Conservation (phyloP, 2,888 invertebrate genomes). For the Hemistola chrysoprasaria region DNA sequence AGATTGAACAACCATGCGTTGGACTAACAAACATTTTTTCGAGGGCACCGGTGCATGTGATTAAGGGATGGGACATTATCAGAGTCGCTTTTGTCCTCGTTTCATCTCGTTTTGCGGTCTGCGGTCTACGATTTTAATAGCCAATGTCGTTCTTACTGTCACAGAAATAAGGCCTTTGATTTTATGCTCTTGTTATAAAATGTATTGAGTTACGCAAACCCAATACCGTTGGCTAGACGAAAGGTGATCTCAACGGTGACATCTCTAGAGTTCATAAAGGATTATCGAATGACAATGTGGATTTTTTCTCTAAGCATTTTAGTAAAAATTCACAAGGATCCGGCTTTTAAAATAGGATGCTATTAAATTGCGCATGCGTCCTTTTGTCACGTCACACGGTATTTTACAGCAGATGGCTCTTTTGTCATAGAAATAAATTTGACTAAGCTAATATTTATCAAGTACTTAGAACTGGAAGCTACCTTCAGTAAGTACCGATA, state of each 20-base stretch:
- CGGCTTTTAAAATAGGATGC: constrained; percentile 71
- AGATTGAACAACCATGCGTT: constrained; percentile 65
- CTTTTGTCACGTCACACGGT: constrained; percentile 76
- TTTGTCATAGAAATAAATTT: constrained; percentile 56
- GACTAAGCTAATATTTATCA: constrained; percentile 49
- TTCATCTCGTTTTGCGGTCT: constrained; percentile 75
- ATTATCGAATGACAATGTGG: constrained; percentile 79
- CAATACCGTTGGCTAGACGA: constrained; percentile 74
- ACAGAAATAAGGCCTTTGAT: constrained; percentile 36
- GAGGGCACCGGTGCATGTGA: constrained; percentile 78
- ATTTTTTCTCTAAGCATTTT: constrained; percentile 66
- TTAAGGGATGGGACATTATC: constrained; percentile 80
- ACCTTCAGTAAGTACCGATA: constrained; percentile 6
- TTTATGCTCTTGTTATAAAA: constrained; percentile 37
- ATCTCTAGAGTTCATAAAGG: constrained; percentile 77
- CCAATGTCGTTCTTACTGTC: constrained; percentile 48
- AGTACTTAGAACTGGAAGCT: constrained; percentile 19
- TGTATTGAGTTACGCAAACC: constrained; percentile 80
- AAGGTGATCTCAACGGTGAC: constrained; percentile 79
- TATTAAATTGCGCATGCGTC: constrained; percentile 80
- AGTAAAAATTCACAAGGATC: constrained; percentile 61
- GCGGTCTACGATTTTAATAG: constrained; percentile 53
- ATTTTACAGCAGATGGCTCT: constrained; percentile 75
- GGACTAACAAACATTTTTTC: constrained; percentile 73
- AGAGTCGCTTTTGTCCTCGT: constrained; percentile 63